Base-by-base conservation (phyloP, 2,113 vertebrate genomes). In the Atractosteus spatula region DNA sequence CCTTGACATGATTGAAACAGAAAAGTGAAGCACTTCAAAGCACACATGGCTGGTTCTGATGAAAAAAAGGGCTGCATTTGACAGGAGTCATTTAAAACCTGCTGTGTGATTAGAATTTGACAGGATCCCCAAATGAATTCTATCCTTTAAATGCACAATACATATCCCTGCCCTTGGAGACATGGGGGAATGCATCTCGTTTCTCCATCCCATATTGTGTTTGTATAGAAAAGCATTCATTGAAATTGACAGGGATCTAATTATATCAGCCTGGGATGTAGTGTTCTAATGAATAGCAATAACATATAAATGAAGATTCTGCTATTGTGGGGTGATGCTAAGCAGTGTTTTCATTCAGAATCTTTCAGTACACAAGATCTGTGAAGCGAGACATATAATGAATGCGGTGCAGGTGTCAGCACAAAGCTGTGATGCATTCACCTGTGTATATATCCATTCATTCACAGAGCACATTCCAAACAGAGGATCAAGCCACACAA, bases 231-330 rank as follows among this genome's bases (percentile, higher is more conserved):
- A 57, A 41, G 43, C 11, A 54, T 41, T 73, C 68, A 75, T 61
- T 75, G 68, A 75, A 75, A 77, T 68, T 75, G 79, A 81, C 75
- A 75, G 72, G 16, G 55, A 77, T 71, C 68, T 77, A 77, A 75
- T 78, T 82, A 62, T 66, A 64, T 76, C 71, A 70, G 71, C 70
- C n/a, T 70, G 67, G 73, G 62, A 56, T 67, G 72, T 62, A 74
- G 70, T 57, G 42, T 56, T 41, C 42, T 78, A 74, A 78, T 78
- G 72, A 76, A 74, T 71, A 66, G 29, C 67, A 74, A 71, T 59
- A 66, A 72, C 71, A 56, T 44, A 43, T 42, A 44, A 61, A 65
- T 76, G 66, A 16, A 44, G 66, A 64, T 61, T 77, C 68, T 69
- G 64, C 66, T 71, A 59, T 70, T 47, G 12, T 61, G 65, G 68